These are phyloP conservation scores for Brachyistius frenatus DNA, from an alignment of 2,113 vertebrate genomes.

Conservation along the genomic window DNA sequence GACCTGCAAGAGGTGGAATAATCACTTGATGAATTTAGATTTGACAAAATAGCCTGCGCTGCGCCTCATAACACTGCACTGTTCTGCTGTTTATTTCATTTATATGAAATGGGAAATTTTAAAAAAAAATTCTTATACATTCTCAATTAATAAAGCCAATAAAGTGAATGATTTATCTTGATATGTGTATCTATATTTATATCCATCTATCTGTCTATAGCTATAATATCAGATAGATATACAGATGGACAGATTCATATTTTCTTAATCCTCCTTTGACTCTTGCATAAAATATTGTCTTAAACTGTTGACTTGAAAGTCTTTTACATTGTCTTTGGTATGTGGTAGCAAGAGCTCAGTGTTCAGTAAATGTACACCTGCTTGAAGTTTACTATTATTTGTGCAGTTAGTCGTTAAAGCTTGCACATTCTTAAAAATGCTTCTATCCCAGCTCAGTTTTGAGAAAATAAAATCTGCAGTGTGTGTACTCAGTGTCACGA, in stretches of 20 bases:
- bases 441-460: constrained; percentile 1
- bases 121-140: no score
- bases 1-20: neutral
- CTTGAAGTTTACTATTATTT: neutral
- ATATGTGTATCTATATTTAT: no score
- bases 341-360: neutral
- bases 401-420: no score
- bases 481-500: constrained; percentile 14
- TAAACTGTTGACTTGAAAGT: neutral
- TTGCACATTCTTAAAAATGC: neutral
- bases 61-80: neutral
- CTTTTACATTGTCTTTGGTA: neutral
- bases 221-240: no score
- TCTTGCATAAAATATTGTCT: neutral
- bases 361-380: neutral
- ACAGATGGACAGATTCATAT: neutral
- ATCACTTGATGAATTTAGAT: neutral
- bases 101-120: no score
- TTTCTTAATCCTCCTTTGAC: neutral
- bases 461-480: constrained; percentile 7
- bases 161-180: no score
- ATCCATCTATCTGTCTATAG: no score
- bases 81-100: neutral
- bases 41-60: neutral
- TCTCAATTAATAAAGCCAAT: no score